phyloP scores from a whole-genome alignment of 2,797 vertebrate genomes.

The Xiphophorus birchmanni region DNA sequence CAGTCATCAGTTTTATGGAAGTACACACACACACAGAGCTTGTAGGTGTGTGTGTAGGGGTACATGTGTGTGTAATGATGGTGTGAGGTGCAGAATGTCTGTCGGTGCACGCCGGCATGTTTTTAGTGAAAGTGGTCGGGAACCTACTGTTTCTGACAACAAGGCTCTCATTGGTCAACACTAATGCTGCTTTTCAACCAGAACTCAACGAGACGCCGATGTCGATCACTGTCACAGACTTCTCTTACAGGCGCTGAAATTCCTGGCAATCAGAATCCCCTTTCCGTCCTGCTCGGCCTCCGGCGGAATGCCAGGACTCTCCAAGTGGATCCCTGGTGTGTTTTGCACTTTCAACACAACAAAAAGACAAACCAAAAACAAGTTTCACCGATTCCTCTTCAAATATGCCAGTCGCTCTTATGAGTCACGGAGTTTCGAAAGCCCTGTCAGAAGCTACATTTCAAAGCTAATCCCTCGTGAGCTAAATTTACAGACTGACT shows the following conservation, averaged over 20 bases:
- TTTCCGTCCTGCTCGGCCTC: conserved; percentile 41
- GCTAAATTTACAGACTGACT: neutral
- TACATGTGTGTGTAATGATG: too few species aligned
- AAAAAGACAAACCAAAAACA: conserved; percentile 27
- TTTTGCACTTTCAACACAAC: conserved; percentile 44
- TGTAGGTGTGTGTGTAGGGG: too few species aligned
- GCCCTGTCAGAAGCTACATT: neutral
- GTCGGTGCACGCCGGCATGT: neutral
- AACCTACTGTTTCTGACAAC: neutral
- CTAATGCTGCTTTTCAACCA: conserved; percentile 3
- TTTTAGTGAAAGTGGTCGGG: neutral
- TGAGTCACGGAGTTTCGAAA: neutral
- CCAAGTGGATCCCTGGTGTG: conserved; percentile 53
- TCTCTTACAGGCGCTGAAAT: conserved; percentile 39
- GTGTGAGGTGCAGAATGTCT: neutral
- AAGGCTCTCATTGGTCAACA: conserved; percentile 21
- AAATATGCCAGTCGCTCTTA: conserved; percentile 9
- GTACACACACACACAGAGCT: too few species aligned
- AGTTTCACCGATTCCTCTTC: conserved; percentile 4
- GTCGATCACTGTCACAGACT: conserved; percentile 40
- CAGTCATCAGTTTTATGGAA: neutral
- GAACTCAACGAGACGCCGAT: conserved; percentile 28
- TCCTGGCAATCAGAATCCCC: conserved; percentile 31
- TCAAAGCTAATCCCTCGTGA: neutral
- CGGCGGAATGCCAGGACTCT: conserved; percentile 48